Conservation (phyloP, 37 sponge, comb jelly and placozoan species). For the Geodia barretti region DNA sequence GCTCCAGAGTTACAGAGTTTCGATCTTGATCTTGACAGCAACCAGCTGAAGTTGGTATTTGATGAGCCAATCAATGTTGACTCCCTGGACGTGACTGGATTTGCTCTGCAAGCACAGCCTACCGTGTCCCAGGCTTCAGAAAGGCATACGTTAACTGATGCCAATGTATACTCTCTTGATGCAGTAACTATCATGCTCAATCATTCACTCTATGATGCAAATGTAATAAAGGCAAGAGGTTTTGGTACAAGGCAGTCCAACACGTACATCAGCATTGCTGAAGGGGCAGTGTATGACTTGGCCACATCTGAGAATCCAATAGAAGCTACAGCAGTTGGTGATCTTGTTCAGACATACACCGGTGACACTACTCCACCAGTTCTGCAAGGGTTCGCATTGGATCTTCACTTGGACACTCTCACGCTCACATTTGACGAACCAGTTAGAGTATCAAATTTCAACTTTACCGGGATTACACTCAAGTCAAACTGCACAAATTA, state of each 20-base stretch:
- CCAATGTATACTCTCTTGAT: slow-evolving; percentile 44
- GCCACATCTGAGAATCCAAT: slow-evolving; percentile 56
- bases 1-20: slow-evolving; percentile 56
- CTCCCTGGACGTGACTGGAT: slow-evolving; percentile 28
- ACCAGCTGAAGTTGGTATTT: slow-evolving; percentile 65
- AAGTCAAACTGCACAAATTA: slow-evolving; percentile 58
- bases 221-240: slow-evolving; percentile 64
- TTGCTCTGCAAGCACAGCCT: slow-evolving; percentile 53
- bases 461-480: slow-evolving; percentile 65
- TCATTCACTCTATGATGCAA: slow-evolving; percentile 65
- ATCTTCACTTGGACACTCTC: slow-evolving; percentile 59
- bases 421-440: slow-evolving; percentile 87
- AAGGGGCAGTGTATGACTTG: slow-evolving; percentile 66
- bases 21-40: slow-evolving; percentile 75
- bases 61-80: slow-evolving; percentile 73
- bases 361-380: slow-evolving; percentile 68
- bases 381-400: slow-evolving; percentile 52
- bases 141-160: slow-evolving; percentile 70
- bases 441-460: slow-evolving; percentile 61
- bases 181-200: slow-evolving; percentile 59
- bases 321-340: slow-evolving; percentile 39
- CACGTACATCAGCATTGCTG: slow-evolving; percentile 66
- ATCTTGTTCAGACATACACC: slow-evolving; percentile 51
- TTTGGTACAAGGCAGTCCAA: slow-evolving; percentile 59
- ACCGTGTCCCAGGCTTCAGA: slow-evolving; percentile 13